Base-by-base conservation (phyloP, 2,888 invertebrate species). In the Drosophila parthenogenetica region DNA sequence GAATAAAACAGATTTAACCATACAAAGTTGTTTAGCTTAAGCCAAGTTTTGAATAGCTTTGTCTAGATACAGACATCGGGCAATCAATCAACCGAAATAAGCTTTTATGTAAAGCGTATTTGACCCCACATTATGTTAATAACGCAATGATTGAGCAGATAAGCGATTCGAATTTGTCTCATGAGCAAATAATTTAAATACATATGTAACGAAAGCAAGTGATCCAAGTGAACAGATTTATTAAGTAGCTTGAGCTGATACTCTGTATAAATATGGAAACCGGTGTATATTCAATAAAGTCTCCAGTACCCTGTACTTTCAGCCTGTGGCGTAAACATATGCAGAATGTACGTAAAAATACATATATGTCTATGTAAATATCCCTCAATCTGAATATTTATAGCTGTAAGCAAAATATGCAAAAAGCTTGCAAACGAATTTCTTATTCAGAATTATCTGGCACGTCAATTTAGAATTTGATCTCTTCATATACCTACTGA, bases 71-170 rank as follows among this genome's bases (percentile, higher is more conserved):
- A 43, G 11, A 17, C 14, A 43, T 43, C 14, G 16, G 43, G 17
- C 14, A 39, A 14, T 39, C 39, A 39, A 39, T 39, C 39, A 39
- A 39, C 39, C 39, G 39, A 14, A 39, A 39, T 39, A 39, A 14
- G 14, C 39, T 39, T 37, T 16, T 42, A 10, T 17, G 8, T 14
- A 16, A 42, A 16, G 42, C 7, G 8, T 17, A 16, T 42, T 17
- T 16, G 17, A 42, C 16, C 42, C 42, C 11, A 42, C 14, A 17
- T 10, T 17, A 42, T 16, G 3, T 40, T 40, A 40, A 40, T 17
- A 42, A 42, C 17, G 17, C 16, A 42, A 42, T 42, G 8, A 10
- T 42, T 17, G 10, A 10, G 16, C 42, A 42, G 17, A 42, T 17
- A 42, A 42, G 17, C 17, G 17, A 42, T 17, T 17, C 7, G 11